These are phyloP conservation scores for Canis aureus DNA, from an alignment of 2,113 vertebrate genomes.

Conservation along the genomic window DNA sequence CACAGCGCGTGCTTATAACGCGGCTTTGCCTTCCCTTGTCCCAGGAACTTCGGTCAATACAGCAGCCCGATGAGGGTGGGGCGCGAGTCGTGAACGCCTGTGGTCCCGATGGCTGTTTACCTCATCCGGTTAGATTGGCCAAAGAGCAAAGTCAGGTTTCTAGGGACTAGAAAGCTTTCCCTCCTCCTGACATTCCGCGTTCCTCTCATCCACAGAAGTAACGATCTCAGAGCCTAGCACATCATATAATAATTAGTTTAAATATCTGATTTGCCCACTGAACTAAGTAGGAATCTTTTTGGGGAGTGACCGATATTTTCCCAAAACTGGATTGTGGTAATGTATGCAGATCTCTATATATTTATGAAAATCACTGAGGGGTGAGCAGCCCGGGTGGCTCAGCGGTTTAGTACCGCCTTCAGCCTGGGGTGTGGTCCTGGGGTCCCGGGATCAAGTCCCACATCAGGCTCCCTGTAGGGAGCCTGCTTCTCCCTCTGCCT, in stretches of 20 bases:
- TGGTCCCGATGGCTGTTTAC: neutral
- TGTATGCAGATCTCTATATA: neutral
- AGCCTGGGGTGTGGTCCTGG: too few relatives aligned
- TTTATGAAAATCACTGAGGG: neutral
- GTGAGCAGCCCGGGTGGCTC: too few relatives aligned
- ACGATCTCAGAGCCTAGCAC: neutral
- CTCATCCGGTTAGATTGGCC: neutral
- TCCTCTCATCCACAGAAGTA: neutral
- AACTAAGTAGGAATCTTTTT: neutral
- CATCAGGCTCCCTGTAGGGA: too few relatives aligned
- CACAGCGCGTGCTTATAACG: accelerated
- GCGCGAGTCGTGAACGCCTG: accelerated
- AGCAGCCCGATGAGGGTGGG: neutral
- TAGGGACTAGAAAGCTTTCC: neutral
- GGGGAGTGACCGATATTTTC: neutral
- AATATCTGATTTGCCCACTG: neutral
- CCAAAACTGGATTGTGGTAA: neutral
- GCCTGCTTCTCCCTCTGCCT: too few relatives aligned
- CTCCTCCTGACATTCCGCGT: neutral
- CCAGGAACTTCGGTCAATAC: neutral
- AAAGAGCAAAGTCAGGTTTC: neutral
- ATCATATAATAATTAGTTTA: neutral
- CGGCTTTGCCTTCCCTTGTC: too few relatives aligned
- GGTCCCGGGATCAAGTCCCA: too few relatives aligned
- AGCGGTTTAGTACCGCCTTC: too few relatives aligned